A percentile compares a stretch with the other conserved stretches of the same genome.
These are phyloP conservation scores for Rhinogobius similis DNA, from an alignment of 2,113 vertebrate genomes.

Conservation along the genomic window DNA sequence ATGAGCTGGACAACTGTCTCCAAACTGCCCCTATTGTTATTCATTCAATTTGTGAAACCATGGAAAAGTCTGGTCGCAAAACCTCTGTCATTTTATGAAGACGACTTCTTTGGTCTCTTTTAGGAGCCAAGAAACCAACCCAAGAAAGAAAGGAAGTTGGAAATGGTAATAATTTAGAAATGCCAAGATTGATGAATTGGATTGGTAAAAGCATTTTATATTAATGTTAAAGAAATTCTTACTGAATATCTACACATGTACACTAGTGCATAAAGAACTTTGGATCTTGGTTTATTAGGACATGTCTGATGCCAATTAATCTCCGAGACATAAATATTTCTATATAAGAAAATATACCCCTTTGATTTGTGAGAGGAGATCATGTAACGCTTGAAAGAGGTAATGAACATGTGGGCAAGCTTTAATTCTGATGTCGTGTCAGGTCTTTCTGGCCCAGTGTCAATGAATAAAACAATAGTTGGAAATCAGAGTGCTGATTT, in stretches of 20 bases:
- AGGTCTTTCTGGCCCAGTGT: neutral
- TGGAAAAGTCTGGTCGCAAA: constrained; percentile 8
- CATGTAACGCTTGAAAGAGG: neutral
- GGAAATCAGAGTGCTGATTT: neutral
- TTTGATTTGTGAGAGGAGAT: neutral
- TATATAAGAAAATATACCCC: too few relatives aligned
- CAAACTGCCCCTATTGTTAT: constrained; percentile 28
- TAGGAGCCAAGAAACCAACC: neutral
- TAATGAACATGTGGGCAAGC: neutral
- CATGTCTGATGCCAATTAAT: too few relatives aligned
- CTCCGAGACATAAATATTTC: too few relatives aligned
- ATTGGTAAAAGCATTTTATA: neutral
- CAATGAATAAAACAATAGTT: neutral
- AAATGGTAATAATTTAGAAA: neutral
- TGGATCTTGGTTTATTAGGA: too few relatives aligned
- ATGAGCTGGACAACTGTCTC: constrained; percentile 19
- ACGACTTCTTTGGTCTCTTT: neutral
- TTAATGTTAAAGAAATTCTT: neutral
- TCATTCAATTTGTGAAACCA: constrained; percentile 9
- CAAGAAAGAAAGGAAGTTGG: neutral
- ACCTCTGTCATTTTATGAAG: constrained; percentile 12
- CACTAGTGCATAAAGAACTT: too few relatives aligned
- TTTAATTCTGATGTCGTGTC: neutral
- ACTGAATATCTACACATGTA: too few relatives aligned
- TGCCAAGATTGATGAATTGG: neutral